Evolutionary conservation across 1,140 invertebrate genomes (phyloP).

Genomic region (Drosophila guanche): DNA sequence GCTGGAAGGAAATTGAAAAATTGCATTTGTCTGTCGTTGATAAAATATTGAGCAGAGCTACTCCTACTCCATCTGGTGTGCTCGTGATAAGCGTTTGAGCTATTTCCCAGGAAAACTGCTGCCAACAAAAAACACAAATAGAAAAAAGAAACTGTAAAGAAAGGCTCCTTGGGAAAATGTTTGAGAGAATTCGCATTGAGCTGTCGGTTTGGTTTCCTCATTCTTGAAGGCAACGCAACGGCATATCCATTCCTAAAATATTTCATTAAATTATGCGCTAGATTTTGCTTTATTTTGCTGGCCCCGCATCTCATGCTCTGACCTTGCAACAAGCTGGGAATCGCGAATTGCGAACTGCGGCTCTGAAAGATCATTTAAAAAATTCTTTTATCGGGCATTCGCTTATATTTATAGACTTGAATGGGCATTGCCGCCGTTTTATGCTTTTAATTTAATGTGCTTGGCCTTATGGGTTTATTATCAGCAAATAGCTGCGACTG

Average conservation of each 20-base stretch:
- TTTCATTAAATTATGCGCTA: slow-evolving; percentile 22
- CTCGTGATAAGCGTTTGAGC: slow-evolving; percentile 61
- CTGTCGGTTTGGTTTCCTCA: slow-evolving; percentile 32
- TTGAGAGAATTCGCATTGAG: slow-evolving; percentile 20
- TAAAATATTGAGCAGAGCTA: slow-evolving; percentile 67
- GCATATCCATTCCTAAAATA: slow-evolving; percentile 36
- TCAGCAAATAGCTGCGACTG: not conserved
- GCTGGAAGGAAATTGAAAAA: slow-evolving; percentile 66
- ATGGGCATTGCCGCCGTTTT: slow-evolving; percentile 23
- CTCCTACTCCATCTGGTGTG: slow-evolving; percentile 21
- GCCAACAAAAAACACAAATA: too few species aligned
- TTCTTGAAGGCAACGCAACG: slow-evolving; percentile 43
- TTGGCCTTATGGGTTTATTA: slow-evolving; percentile 17
- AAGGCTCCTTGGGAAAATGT: slow-evolving; percentile 8
- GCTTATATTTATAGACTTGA: slow-evolving; percentile 16
- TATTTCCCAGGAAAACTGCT: slow-evolving; percentile 51
- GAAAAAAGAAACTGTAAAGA: slow-evolving; percentile 10
- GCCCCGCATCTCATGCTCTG: slow-evolving; percentile 7
- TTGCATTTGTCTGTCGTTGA: slow-evolving; percentile 68
- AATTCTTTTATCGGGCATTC: slow-evolving; percentile 11
- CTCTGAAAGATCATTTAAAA: slow-evolving; percentile 1
- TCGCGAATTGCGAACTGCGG: not conserved
- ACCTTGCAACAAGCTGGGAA: slow-evolving; percentile 16
- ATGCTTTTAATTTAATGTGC: not conserved
- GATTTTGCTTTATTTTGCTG: slow-evolving; percentile 5